A percentile compares a stretch with the other conserved stretches of the same genome.
phyloP scores from a whole-genome alignment of 2,888 invertebrate species.

The Latrodectus hesperus region DNA sequence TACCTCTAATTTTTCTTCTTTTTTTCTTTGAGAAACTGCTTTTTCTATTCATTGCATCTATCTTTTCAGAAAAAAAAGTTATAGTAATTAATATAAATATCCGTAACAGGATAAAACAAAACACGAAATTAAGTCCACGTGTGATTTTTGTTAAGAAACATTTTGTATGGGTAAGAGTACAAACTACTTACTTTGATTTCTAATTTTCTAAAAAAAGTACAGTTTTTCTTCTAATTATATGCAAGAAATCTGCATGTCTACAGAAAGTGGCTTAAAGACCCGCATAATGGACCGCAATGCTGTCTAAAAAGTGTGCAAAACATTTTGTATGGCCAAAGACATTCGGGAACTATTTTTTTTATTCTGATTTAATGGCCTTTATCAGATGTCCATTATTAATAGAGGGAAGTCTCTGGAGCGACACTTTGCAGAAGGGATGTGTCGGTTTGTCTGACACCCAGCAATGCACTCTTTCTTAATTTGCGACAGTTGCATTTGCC shows the following conservation, averaged over 20 bases:
- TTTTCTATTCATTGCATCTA: too few relatives aligned
- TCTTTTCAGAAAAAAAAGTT: too few relatives aligned
- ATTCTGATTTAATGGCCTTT: slow-evolving; percentile 1
- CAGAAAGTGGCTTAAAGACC: background rate
- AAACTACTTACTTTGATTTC: too few relatives aligned
- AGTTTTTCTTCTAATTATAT: slow-evolving; percentile 5
- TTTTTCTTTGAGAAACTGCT: too few relatives aligned
- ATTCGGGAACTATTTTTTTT: background rate
- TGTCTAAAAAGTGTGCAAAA: background rate
- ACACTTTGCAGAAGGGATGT: background rate
- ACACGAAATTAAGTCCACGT: too few relatives aligned
- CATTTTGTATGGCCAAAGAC: too few relatives aligned
- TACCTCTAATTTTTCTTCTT: too few relatives aligned
- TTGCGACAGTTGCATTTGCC: slow-evolving; percentile 62
- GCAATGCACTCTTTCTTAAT: slow-evolving; percentile 39
- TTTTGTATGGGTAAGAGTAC: too few relatives aligned
- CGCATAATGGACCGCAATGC: slow-evolving; percentile 1
- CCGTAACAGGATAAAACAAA: too few relatives aligned
- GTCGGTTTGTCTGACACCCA: slow-evolving; percentile 10
- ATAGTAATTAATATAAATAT: too few relatives aligned
- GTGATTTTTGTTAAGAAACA: too few relatives aligned
- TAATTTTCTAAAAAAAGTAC: too few relatives aligned
- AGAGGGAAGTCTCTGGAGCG: background rate
- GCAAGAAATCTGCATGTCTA: slow-evolving; percentile 17
- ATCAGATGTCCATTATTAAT: slow-evolving; percentile 28